These are phyloP conservation scores for Smutsia gigantea DNA, from an alignment of 2,797 vertebrate genomes.

Conservation along the genomic window DNA sequence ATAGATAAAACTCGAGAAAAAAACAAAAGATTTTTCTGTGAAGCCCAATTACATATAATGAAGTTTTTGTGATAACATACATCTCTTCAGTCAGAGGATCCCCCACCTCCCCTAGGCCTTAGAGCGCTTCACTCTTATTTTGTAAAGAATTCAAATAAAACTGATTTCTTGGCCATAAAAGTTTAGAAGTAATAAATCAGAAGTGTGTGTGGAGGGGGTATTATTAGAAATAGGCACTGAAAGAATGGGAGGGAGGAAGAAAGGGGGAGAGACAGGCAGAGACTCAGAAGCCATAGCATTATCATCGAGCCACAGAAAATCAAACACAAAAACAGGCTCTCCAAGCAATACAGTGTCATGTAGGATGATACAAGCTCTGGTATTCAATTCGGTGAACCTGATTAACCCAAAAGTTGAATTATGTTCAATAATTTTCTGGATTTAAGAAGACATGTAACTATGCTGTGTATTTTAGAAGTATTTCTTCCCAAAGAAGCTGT, in stretches of 20 bases:
- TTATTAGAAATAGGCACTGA: background rate
- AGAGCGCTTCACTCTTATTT: background rate
- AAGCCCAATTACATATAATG: background rate
- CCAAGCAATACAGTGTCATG: background rate
- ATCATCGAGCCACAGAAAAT: background rate
- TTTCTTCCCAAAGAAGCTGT: conserved; percentile 27
- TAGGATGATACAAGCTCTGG: background rate
- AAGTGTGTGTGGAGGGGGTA: background rate
- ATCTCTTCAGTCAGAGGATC: background rate
- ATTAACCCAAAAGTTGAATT: conserved; percentile 44
- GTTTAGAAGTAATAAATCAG: background rate
- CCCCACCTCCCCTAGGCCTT: background rate
- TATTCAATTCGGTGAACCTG: background rate
- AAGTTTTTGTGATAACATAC: background rate
- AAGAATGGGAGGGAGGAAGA: background rate
- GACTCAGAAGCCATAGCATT: background rate
- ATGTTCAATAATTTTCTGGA: background rate
- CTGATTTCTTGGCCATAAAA: background rate
- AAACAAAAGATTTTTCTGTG: background rate
- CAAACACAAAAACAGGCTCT: background rate
- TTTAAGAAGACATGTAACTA: conserved; percentile 11
- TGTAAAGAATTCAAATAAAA: conserved; percentile 16
- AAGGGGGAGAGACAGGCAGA: background rate
- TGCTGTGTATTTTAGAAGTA: background rate
- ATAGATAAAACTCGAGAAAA: background rate